Evolutionary conservation across 2,888 invertebrate genomes (phyloP), one percentile per base, ranked within the genome.

Genomic region (Xestia c-nigrum): DNA sequence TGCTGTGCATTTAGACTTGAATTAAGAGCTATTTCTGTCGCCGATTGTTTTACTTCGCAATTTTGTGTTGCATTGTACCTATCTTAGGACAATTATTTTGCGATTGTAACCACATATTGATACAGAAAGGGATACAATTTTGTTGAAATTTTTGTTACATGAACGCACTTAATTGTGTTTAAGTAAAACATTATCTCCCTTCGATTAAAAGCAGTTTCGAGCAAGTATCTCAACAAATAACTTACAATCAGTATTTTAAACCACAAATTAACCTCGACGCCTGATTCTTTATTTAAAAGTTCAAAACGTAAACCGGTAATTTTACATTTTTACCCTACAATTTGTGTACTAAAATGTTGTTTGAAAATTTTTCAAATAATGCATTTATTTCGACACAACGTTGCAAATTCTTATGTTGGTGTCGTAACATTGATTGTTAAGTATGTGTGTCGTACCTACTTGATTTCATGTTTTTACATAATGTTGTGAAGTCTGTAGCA

Each of bases 391-490:
- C 88, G 43, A 78, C 87, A 84, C 57, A 47, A 50, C 59, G 66
- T 81, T 85, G 85, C 85, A 83, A 81, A 80, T 82, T 78, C 70
- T 74, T 73, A 83, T 61, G 67, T 43, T 31, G 59, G 52, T 88
- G 85, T 83, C 75, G 88, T 76, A 88, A 85, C 75, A 63, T 75
- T 83, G 78, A 87, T 83, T 85, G 84, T 87, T 83, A 80, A 87
- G 76, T 78, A 81, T 86, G 87, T 87, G 86, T 87, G 87, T 83
- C 85, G 80, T 76, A 87, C 38, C 38, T 38, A 38, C 87, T 85
- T 86, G 78, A 81, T 87, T 87, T 86, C 87, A 87, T 83, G 86
- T 84, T 76, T 87, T 87, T 86, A 86, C 85, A 87, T 87, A 87
- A 87, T 78, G 71, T 85, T 84, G 77, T 85, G 80, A 81, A 84